Evolutionary conservation across 2,113 vertebrate species (phyloP).

Genomic region (Hypanus sabinus): DNA sequence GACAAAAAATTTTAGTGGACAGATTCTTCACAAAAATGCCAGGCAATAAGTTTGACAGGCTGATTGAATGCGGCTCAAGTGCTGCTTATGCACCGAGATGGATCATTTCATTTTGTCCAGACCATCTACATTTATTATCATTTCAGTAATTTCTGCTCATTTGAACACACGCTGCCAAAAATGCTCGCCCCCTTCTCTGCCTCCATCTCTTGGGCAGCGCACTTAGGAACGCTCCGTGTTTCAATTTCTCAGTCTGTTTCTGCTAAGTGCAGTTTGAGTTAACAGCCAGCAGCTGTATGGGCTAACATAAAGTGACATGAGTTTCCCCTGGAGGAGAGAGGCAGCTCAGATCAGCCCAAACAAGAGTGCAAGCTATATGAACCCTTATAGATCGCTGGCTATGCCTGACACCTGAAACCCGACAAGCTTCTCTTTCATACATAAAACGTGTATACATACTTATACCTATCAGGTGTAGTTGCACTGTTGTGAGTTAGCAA

Average conservation of each 20-base stretch:
- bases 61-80: conserved; percentile 70
- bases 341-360: conserved; percentile 34
- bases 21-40: conserved; percentile 96
- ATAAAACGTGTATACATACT: background rate
- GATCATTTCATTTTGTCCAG: conserved; percentile 79
- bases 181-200: background rate
- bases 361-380: conserved; percentile 25
- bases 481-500: background rate
- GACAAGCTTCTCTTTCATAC: conserved; percentile 21
- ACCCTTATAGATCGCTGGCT: conserved; percentile 30
- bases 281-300: conserved; percentile 36
- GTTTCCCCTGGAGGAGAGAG: conserved; percentile 35
- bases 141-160: conserved; percentile 54
- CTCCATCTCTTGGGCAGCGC: conserved; percentile 18
- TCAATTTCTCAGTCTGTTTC: conserved; percentile 16
- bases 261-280: conserved; percentile 34
- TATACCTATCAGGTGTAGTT: conserved; percentile 26
- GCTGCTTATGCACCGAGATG: conserved; percentile 83
- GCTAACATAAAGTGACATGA: conserved; percentile 38
- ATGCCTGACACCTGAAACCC: conserved; percentile 12
- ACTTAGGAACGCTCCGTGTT: background rate
- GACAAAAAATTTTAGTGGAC: conserved; percentile 97
- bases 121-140: conserved; percentile 69
- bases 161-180: conserved; percentile 36
- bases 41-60: conserved; percentile 73